These are phyloP conservation scores for Gymnarchus niloticus DNA, from an alignment of 2,113 vertebrate species.

Conservation along the genomic window DNA sequence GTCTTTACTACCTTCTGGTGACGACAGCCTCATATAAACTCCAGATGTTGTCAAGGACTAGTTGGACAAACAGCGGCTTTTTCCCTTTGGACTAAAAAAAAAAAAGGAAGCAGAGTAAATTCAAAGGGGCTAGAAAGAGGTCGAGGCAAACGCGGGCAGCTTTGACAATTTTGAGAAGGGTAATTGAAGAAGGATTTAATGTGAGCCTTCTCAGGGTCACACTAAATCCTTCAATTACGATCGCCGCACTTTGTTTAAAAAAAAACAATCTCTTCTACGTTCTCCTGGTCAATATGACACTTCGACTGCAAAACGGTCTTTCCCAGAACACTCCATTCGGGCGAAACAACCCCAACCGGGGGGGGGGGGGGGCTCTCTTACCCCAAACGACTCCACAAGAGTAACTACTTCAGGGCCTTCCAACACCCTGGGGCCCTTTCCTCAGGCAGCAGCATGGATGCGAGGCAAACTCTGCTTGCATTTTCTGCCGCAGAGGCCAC, in stretches of 20 bases:
- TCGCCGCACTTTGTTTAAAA: neutral
- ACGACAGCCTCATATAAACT: conserved; percentile 90
- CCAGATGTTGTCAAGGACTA: conserved; percentile 96
- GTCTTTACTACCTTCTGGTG: conserved; percentile 71
- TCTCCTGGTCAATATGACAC: neutral
- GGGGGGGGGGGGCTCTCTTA: too few species aligned
- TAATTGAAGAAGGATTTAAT: neutral
- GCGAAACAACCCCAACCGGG: neutral
- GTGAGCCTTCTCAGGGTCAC: neutral
- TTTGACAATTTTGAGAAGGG: neutral
- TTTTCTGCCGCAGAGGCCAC: neutral
- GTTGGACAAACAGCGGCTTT: conserved; percentile 90
- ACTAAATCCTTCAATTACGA: neutral
- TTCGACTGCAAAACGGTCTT: neutral
- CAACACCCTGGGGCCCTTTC: neutral
- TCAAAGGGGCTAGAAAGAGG: neutral
- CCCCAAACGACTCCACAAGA: neutral
- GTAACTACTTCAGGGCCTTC: neutral
- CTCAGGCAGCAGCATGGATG: neutral
- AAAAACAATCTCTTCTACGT: neutral
- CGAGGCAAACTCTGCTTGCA: neutral
- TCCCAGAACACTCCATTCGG: neutral
- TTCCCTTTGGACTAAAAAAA: conserved; percentile 81
- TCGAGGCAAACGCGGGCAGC: neutral
- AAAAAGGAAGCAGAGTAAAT: neutral